These are phyloP conservation scores for Tinea semifulvella DNA, from an alignment of 2,888 invertebrate species.

Conservation along the genomic window DNA sequence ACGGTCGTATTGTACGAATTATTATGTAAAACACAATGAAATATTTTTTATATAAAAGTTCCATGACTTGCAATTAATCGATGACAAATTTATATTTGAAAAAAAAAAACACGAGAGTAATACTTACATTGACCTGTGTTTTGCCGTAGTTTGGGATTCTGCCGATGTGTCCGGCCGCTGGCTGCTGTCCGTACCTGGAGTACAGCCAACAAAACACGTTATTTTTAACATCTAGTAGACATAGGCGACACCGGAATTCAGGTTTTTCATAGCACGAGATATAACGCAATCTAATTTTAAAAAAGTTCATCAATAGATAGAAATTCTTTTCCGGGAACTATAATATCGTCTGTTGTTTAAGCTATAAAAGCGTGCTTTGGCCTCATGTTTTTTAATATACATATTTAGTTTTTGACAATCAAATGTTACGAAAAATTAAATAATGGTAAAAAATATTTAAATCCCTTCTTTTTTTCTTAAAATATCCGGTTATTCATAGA, in stretches of 20 bases:
- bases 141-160: slow-evolving; percentile 60
- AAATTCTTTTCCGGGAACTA: slow-evolving; percentile 8
- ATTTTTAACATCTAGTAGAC: slow-evolving; percentile 34
- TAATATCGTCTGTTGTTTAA: background rate
- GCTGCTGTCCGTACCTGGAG: slow-evolving; percentile 53
- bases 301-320: background rate
- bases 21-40: too few relatives aligned
- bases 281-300: slow-evolving; percentile 1
- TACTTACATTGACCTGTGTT: slow-evolving; percentile 57
- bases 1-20: too few relatives aligned
- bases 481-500: too few relatives aligned
- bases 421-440: too few relatives aligned
- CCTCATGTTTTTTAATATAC: too few relatives aligned
- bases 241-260: slow-evolving; percentile 9
- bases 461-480: too few relatives aligned
- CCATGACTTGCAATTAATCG: too few relatives aligned
- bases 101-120: background rate
- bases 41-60: too few relatives aligned
- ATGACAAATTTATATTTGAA: background rate
- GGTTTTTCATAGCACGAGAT: background rate
- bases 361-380: too few relatives aligned
- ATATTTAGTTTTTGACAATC: too few relatives aligned
- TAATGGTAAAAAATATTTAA: too few relatives aligned
- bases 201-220: slow-evolving; percentile 44
- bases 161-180: slow-evolving; percentile 50